Evolutionary conservation across 2,797 vertebrate genomes (phyloP), one percentile per base, ranked within the genome.

Genomic region (Helarctos malayanus): DNA sequence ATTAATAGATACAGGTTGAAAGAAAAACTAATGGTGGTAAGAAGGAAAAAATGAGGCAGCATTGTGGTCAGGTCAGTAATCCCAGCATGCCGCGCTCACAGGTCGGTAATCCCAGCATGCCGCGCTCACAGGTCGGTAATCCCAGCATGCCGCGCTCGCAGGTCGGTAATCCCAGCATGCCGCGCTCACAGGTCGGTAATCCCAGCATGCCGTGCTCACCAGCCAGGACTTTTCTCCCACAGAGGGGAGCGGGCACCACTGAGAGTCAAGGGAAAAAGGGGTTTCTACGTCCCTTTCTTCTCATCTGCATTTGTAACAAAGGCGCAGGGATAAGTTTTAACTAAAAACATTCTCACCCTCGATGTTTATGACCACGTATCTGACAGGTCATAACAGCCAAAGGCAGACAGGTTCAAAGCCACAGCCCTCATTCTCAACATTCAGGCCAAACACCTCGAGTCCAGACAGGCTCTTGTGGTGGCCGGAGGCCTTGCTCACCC

Each of bases 51-150:
- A 56, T 2, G 45, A 85, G 47, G 19, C 49, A 49, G 35, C 1
- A 10, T 19, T 29, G 23, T 45, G 25, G 27, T 52, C 35, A 75
- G 52, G 38, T 32, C 9, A 3, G 8, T 27, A 54, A 65, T 15
- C 4, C 1, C 14, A 13, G 14, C 9, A 56, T 4, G 2, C 69
- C 12, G 0, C 0, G 1, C 8, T 85, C 23, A 0, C 5, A 45
- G 19, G 5, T 0, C 3, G 10, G 23, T 11, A 29, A 13, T 29
- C 59, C 59, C 23, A 4, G 57, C 1, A 59, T 27, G 25, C 56
- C 56, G 21, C 3, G 56, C 56, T 57, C 56, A 9, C 21, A 2
- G 8, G 7, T 23, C 19, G 2, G 7, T 8, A 9, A 21, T 57
- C 56, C 56, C 9, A 21, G 7, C 4, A 59, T 27, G 25, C 56